Evolutionary conservation across 1,140 invertebrate genomes (phyloP).

Genomic region (Caenorhabditis latens): DNA sequence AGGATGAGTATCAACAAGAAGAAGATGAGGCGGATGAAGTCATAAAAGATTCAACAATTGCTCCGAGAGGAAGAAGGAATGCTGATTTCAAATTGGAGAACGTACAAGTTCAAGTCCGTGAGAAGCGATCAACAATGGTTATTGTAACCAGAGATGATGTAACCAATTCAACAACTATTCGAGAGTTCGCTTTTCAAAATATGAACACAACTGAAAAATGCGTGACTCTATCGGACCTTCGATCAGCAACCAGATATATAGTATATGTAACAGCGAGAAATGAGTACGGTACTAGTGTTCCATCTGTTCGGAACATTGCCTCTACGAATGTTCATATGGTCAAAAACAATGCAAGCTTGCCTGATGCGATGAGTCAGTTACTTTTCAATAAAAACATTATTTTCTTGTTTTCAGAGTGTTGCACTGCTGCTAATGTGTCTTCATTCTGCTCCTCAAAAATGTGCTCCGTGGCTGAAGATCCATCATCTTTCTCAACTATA

Average conservation of each 20-base stretch:
- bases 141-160: slow-evolving; percentile 61
- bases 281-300: slow-evolving; percentile 65
- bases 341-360: slow-evolving; percentile 35
- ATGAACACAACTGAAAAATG: slow-evolving; percentile 68
- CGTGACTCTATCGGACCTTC: slow-evolving; percentile 61
- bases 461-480: slow-evolving; percentile 55
- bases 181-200: slow-evolving; percentile 64
- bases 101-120: slow-evolving; percentile 17
- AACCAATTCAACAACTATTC: slow-evolving; percentile 56
- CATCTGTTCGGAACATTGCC: slow-evolving; percentile 62
- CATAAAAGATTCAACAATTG: slow-evolving; percentile 28
- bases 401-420: slow-evolving; percentile 57
- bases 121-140: slow-evolving; percentile 58
- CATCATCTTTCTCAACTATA: slow-evolving; percentile 57
- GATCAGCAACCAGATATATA: slow-evolving; percentile 64
- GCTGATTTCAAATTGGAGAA: background rate
- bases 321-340: slow-evolving; percentile 63
- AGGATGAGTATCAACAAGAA: slow-evolving; percentile 57
- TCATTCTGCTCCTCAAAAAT: slow-evolving; percentile 58
- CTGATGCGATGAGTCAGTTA: slow-evolving; percentile 49
- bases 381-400: background rate
- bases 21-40: slow-evolving; percentile 52
- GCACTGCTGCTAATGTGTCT: slow-evolving; percentile 55
- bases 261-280: slow-evolving; percentile 67
- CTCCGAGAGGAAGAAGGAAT: slow-evolving; percentile 11